Base-by-base conservation (phyloP, 2,113 vertebrate genomes). In the Mobula birostris region DNA sequence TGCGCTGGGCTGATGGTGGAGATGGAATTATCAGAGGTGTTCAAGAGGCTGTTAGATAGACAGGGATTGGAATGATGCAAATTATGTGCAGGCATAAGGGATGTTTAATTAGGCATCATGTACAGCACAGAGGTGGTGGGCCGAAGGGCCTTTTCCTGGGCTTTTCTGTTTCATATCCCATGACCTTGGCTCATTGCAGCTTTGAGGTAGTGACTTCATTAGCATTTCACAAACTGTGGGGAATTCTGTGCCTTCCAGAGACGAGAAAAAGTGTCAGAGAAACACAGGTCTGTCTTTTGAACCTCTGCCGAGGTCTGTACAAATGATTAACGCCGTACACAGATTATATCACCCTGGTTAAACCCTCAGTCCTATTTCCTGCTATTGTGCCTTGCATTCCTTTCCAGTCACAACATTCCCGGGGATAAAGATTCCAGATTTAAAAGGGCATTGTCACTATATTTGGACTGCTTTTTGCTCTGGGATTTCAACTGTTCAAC, bases 351-450 rank as follows among this genome's bases (percentile, higher is more conserved):
- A 56, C 58, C 7, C 15, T 11, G 2, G 58, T n/a, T 32, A 90
- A 66, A 66, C 29, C 29, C 14, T 68, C 61, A 66, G 61, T 19
- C 61, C 29, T 12, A n/a, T 3, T 90, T 90, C 85, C 85, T 90
- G 12, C 61, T 29, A 90, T 90, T 90, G 61, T 90, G 15, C n/a
- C 61, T 7, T n/a, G 17, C 85, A 90, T 90, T 90, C 85, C 85
- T 90, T 90, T 90, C 85, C 61, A 90, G 8, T 90, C 61, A 90
- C 27, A 66, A 29, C 85, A 68, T 68, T 19, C 61, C 24, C 61
- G 0, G 83, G 0, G 29, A 90, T 90, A 90, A 88, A 63, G 61
- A 2, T 68, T 90, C 85, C n/a, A 66, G 24, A 29, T 63, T 61
- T 85, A 63, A 63, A 63, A 17, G 27, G 61, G 85, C 29, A n/a